Evolutionary conservation across 2,888 invertebrate species (phyloP).

Genomic region (Hartigia nigra): DNA sequence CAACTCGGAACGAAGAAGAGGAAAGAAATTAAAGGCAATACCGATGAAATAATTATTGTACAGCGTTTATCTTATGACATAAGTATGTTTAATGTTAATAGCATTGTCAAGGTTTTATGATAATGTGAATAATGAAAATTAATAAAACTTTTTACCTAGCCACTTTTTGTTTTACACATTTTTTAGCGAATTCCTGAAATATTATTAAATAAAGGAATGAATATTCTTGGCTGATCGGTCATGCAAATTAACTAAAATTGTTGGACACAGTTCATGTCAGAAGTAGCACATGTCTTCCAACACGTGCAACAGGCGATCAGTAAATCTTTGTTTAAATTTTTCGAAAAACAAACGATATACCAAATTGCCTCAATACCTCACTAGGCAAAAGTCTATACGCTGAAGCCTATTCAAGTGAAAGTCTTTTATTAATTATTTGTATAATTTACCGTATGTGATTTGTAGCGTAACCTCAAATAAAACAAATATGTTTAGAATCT

Average conservation of each 20-base stretch:
- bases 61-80: background rate
- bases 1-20: background rate
- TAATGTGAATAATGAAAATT: background rate
- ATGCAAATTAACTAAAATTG: too few relatives aligned
- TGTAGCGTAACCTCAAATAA: background rate
- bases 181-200: background rate
- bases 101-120: background rate
- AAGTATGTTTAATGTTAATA: background rate
- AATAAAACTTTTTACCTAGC: background rate
- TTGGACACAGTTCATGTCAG: too few relatives aligned
- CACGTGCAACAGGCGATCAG: too few relatives aligned
- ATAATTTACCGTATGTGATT: background rate
- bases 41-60: background rate
- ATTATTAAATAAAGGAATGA: too few relatives aligned
- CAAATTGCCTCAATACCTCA: too few relatives aligned
- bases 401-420: too few relatives aligned
- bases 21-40: background rate
- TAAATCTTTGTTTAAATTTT: too few relatives aligned
- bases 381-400: too few relatives aligned
- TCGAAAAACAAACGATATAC: too few relatives aligned
- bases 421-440: too few relatives aligned
- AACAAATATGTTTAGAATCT: background rate
- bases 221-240: too few relatives aligned
- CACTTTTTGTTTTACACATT: background rate
- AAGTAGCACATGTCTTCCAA: too few relatives aligned